Evolutionary conservation across 2,113 vertebrate genomes (phyloP).

Genomic region (Callipepla californica): DNA sequence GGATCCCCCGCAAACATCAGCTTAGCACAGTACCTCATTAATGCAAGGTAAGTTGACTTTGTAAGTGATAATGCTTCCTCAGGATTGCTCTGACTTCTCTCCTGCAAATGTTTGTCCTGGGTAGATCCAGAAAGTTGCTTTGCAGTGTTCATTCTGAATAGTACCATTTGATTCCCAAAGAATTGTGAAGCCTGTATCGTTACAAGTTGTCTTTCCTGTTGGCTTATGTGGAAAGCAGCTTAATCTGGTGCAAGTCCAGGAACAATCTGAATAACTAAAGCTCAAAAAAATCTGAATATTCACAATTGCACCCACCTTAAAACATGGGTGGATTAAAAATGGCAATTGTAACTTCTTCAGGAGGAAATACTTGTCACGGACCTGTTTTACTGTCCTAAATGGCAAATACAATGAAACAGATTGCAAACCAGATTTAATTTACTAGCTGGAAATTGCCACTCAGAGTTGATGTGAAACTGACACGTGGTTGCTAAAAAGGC

Average conservation of each 20-base stretch:
- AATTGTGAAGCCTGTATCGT: background rate
- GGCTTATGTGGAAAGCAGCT: constrained; percentile 15
- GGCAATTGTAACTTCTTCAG: background rate
- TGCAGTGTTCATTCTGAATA: constrained; percentile 26
- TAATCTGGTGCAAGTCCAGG: background rate
- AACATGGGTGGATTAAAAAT: background rate
- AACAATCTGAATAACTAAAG: background rate
- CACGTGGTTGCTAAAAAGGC: constrained; percentile 21
- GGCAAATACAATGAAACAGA: constrained; percentile 54
- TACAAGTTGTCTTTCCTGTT: constrained; percentile 11
- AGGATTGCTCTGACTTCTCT: constrained; percentile 38
- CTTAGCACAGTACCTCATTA: constrained; percentile 95
- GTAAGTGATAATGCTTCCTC: constrained; percentile 49
- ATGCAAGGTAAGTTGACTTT: constrained; percentile 88
- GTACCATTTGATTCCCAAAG: background rate
- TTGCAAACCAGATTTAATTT: constrained; percentile 53
- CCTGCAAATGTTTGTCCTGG: constrained; percentile 40
- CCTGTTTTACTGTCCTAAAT: constrained; percentile 40
- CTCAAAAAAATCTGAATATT: background rate
- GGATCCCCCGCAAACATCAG: constrained; percentile 94
- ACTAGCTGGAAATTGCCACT: constrained; percentile 50
- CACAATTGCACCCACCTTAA: background rate
- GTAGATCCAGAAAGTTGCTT: constrained; percentile 52
- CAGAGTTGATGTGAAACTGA: background rate
- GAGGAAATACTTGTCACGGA: constrained; percentile 3